These are phyloP conservation scores for Cyprinella venusta DNA, from an alignment of 2,797 vertebrate genomes.

Conservation along the genomic window DNA sequence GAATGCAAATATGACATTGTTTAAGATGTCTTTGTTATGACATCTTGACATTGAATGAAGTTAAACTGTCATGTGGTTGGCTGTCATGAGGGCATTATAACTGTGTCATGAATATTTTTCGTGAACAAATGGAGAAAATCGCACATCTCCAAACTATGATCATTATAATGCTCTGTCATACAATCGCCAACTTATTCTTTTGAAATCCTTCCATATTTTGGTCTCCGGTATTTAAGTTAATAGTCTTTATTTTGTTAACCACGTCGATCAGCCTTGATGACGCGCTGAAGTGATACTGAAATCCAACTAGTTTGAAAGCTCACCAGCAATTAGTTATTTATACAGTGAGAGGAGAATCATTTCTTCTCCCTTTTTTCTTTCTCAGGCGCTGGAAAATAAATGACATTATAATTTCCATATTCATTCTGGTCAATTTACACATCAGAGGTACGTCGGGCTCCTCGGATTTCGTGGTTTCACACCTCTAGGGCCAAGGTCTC, in stretches of 20 bases:
- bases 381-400: neutral
- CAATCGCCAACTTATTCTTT: neutral
- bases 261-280: neutral
- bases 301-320: neutral
- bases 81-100: too few relatives aligned
- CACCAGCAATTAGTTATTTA: slow-evolving; percentile 2
- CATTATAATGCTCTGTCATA: neutral
- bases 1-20: too few relatives aligned
- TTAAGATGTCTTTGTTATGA: too few relatives aligned
- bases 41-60: too few relatives aligned
- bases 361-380: neutral
- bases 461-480: neutral
- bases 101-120: too few relatives aligned
- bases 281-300: neutral
- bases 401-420: neutral
- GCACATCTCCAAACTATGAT: too few relatives aligned
- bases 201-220: neutral
- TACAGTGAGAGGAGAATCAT: neutral
- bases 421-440: slow-evolving; percentile 7
- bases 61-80: too few relatives aligned
- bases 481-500: neutral
- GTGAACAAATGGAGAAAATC: too few relatives aligned
- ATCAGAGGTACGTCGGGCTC: neutral
- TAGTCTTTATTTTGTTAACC: neutral
- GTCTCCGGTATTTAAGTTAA: neutral